These are phyloP conservation scores for Dascyllus trimaculatus DNA, from an alignment of 2,113 vertebrate species.

Conservation along the genomic window DNA sequence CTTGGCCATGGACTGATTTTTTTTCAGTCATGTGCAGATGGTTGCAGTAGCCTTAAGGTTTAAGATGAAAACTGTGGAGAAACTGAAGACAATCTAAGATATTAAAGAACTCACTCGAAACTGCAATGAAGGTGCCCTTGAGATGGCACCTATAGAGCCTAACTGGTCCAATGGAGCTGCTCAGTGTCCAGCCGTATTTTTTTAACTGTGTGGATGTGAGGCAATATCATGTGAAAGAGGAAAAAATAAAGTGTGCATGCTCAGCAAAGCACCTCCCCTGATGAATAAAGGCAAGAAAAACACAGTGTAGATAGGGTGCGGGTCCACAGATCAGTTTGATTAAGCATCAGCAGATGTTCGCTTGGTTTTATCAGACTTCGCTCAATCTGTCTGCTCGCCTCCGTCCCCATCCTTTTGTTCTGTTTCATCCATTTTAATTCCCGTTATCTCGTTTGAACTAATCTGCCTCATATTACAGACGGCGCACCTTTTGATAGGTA, in stretches of 20 bases:
- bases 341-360: constrained; percentile 58
- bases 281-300: constrained; percentile 29
- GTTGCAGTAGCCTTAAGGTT: constrained; percentile 39
- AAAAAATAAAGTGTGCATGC: not conserved
- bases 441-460: constrained; percentile 63
- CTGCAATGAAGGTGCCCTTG: constrained; percentile 16
- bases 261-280: not conserved
- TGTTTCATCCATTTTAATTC: constrained; percentile 61
- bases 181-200: not conserved
- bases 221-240: not conserved
- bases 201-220: constrained; percentile 16
- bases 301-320: not conserved
- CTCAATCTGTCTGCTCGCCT: constrained; percentile 34
- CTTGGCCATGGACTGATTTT: not conserved
- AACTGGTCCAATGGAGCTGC: constrained; percentile 8
- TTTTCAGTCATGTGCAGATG: constrained; percentile 31
- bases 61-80: constrained; percentile 12
- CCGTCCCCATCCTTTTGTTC: constrained; percentile 54
- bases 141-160: not conserved
- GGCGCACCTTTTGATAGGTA: constrained; percentile 62
- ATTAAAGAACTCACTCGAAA: not conserved
- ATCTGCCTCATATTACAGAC: constrained; percentile 69
- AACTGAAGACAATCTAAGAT: not conserved
- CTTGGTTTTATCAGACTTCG: constrained; percentile 49
- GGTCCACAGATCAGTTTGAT: constrained; percentile 57